Conservation (phyloP, 2,113 vertebrate species). For the Esox niger region DNA sequence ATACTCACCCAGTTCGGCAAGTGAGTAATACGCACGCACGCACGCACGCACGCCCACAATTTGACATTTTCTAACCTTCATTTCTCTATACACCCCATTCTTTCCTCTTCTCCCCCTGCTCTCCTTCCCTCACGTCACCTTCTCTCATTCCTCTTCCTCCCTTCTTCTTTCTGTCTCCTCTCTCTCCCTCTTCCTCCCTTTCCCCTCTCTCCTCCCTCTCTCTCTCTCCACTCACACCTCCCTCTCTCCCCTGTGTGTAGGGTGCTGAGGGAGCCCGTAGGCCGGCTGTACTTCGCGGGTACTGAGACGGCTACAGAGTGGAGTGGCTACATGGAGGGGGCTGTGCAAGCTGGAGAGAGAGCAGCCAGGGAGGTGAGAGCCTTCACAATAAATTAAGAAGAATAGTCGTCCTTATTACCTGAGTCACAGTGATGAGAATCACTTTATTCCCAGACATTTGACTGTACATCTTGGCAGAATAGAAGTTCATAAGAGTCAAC, state of each 20-base stretch:
- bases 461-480: too few relatives aligned
- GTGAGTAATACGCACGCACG: conserved; percentile 58
- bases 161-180: too few relatives aligned
- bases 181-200: too few relatives aligned
- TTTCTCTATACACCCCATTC: background rate
- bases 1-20: conserved; percentile 92
- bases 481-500: too few relatives aligned
- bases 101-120: too few relatives aligned
- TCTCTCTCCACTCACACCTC: background rate
- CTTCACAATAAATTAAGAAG: background rate
- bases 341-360: conserved; percentile 92
- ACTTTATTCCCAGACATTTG: too few relatives aligned
- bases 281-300: conserved; percentile 88
- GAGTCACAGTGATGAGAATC: too few relatives aligned
- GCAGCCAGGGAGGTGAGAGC: conserved; percentile 87
- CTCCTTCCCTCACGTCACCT: too few relatives aligned
- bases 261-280: conserved; percentile 85
- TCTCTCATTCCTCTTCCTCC: too few relatives aligned
- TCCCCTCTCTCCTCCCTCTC: background rate
- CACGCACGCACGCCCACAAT: background rate
- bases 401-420: too few relatives aligned
- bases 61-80: background rate
- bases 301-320: conserved; percentile 94
- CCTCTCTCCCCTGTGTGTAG: conserved; percentile 57
- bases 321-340: conserved; percentile 98